Evolutionary conservation across 1,140 invertebrate species (phyloP).

Genomic region (Eubasilissa regina): DNA sequence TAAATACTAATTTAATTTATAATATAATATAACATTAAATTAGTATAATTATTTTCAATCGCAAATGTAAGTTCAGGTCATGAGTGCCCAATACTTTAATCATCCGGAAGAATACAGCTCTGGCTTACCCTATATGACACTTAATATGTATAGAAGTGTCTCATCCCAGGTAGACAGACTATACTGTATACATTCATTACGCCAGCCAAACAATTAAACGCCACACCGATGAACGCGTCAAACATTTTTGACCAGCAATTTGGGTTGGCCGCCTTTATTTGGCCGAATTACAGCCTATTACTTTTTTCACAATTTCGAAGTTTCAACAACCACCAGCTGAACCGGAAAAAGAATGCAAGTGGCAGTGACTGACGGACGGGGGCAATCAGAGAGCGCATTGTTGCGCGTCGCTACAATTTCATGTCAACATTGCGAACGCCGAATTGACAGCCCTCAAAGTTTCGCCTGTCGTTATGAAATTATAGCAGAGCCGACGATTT

Average conservation of each 20-base stretch:
- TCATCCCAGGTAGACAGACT: too few species aligned
- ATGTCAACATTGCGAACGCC: background rate
- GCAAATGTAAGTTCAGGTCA: too few species aligned
- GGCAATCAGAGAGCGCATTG: background rate
- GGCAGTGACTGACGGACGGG: background rate
- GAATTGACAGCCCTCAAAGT: background rate
- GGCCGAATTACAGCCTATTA: slow-evolving; percentile 8
- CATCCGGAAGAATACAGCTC: too few species aligned
- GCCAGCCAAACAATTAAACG: background rate
- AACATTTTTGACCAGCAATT: slow-evolving; percentile 30
- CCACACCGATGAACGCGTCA: background rate
- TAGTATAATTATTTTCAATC: too few species aligned
- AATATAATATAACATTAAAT: too few species aligned
- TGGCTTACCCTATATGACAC: too few species aligned
- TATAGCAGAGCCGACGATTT: too few species aligned
- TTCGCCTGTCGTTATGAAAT: background rate
- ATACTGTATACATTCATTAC: too few species aligned
- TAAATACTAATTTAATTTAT: too few species aligned
- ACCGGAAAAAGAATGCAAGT: slow-evolving; percentile 25
- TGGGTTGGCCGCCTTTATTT: slow-evolving; percentile 18
- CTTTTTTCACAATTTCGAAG: slow-evolving; percentile 25
- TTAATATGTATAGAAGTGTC: too few species aligned
- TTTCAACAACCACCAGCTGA: background rate
- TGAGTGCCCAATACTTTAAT: too few species aligned
- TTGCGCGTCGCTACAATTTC: slow-evolving; percentile 1